Conservation (phyloP, 2,888 invertebrate species). For the Macropis europaea region DNA sequence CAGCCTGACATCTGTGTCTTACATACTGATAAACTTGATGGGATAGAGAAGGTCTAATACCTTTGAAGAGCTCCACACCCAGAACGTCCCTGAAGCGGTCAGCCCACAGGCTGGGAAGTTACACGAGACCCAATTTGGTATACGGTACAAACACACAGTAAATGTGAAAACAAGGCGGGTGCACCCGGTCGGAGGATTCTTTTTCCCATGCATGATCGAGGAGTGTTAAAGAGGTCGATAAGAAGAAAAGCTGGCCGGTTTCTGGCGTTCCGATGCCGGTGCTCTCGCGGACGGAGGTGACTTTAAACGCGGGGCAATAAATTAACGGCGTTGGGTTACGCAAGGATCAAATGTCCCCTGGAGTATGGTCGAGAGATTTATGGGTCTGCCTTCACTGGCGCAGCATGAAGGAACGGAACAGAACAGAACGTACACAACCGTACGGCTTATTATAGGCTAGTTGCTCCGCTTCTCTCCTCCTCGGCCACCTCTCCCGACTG, state of each 20-base stretch:
- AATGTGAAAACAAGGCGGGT: too few species aligned
- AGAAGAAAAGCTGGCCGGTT: constrained; percentile 67
- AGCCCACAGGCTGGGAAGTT: too few species aligned
- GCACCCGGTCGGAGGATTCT: too few species aligned
- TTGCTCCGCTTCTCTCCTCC: constrained; percentile 67
- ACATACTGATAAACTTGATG: too few species aligned
- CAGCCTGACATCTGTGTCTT: too few species aligned
- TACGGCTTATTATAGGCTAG: constrained; percentile 78
- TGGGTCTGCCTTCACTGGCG: constrained; percentile 78
- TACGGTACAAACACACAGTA: too few species aligned
- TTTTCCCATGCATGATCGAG: constrained; percentile 13
- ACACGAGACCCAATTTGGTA: too few species aligned
- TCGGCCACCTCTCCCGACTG: constrained; percentile 52
- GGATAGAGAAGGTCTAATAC: too few species aligned
- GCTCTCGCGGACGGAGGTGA: constrained; percentile 77
- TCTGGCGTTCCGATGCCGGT: constrained; percentile 47
- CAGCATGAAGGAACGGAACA: constrained; percentile 76
- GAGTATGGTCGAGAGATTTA: constrained; percentile 79
- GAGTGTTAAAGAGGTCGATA: constrained; percentile 66
- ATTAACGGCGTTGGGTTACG: constrained; percentile 80
- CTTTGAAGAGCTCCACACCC: too few species aligned
- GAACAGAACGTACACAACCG: constrained; percentile 74
- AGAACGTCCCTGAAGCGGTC: too few species aligned
- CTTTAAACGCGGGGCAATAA: constrained; percentile 80
- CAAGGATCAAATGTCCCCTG: constrained; percentile 80